Conservation (phyloP, 2,888 invertebrate species). For the Rhaphigaster nebulosa region DNA sequence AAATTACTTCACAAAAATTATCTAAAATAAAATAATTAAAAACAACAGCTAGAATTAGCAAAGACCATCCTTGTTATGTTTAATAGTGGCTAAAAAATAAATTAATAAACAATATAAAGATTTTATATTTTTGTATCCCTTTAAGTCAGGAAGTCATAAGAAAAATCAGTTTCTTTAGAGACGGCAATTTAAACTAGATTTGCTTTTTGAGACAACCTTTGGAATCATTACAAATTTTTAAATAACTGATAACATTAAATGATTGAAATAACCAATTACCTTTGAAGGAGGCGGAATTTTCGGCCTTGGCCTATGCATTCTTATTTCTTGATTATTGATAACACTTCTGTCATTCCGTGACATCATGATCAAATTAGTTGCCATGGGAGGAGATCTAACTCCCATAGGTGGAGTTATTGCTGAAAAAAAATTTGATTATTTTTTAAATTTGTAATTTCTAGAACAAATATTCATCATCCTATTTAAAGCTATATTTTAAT, state of each 20-base stretch:
- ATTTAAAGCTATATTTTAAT: background rate
- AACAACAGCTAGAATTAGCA: no score
- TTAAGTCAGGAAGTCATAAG: background rate
- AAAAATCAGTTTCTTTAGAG: background rate
- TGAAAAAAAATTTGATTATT: conserved; percentile 1
- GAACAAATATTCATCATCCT: background rate
- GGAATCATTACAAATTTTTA: background rate
- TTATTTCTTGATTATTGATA: conserved; percentile 38
- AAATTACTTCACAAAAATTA: no score
- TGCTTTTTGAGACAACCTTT: background rate
- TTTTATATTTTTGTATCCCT: no score
- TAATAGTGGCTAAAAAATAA: no score
- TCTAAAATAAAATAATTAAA: no score
- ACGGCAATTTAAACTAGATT: background rate
- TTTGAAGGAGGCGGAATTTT: conserved; percentile 88
- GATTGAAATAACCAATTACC: conserved; percentile 69
- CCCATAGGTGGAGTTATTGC: conserved; percentile 55
- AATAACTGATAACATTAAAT: background rate
- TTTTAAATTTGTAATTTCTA: background rate
- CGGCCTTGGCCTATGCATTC: conserved; percentile 70
- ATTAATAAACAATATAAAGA: no score
- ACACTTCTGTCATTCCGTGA: background rate
- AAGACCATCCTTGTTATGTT: no score
- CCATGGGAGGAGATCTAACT: conserved; percentile 47
- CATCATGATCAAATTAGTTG: conserved; percentile 52